These are phyloP conservation scores for Imbricaverruca yamaguchii DNA, from an alignment of 2,888 invertebrate species.

Conservation along the genomic window DNA sequence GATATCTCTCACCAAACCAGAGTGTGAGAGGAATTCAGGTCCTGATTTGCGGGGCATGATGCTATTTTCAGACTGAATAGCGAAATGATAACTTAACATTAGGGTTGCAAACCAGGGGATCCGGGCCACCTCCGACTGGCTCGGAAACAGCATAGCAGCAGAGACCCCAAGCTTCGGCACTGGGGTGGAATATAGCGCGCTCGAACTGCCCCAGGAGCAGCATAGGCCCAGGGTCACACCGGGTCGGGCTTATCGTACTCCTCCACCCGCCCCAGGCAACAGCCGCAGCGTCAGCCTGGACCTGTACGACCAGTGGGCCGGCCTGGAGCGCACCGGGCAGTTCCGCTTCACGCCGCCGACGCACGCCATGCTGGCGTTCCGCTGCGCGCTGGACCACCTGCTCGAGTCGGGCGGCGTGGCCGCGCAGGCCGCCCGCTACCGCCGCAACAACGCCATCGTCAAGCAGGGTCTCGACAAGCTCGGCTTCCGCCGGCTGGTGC, in stretches of 20 bases:
- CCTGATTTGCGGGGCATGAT: no score
- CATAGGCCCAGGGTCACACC: no score
- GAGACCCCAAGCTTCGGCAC: no score
- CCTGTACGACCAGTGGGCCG: constrained; percentile 43
- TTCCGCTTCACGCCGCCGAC: constrained; percentile 48
- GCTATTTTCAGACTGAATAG: no score
- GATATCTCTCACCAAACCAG: no score
- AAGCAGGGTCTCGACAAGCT: constrained; percentile 42
- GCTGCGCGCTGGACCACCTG: constrained; percentile 42
- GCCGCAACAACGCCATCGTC: constrained; percentile 41
- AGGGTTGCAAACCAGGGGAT: no score
- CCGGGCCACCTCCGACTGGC: no score
- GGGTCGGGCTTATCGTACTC: background rate
- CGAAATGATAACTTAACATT: no score
- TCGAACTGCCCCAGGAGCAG: no score
- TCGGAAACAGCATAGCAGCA: no score
- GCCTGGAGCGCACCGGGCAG: constrained; percentile 43
- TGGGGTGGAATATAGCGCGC: no score
- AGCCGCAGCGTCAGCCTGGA: constrained; percentile 40
- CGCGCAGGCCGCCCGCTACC: constrained; percentile 42
- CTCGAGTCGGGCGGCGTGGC: constrained; percentile 42
- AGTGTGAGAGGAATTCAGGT: no score
- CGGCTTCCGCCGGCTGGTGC: constrained; percentile 41
- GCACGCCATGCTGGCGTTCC: constrained; percentile 45
- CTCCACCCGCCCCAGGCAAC: constrained; percentile 9